Evolutionary conservation across 2,888 invertebrate genomes (phyloP).

Genomic region (Theretra japonica): DNA sequence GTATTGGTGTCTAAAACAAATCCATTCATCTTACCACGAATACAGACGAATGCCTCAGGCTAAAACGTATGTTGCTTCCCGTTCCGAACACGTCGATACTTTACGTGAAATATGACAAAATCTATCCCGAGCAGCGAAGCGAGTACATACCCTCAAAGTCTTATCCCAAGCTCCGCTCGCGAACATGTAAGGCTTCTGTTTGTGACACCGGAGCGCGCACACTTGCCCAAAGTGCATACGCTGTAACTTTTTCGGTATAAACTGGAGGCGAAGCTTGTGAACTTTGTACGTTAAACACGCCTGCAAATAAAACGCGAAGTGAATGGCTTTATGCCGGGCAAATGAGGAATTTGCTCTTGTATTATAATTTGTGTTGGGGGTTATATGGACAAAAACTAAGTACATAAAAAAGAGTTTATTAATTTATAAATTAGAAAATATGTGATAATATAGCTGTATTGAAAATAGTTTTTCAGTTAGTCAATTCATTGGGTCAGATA

Average conservation of each 20-base stretch:
- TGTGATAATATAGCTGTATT: no score
- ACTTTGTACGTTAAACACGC: slow-evolving; percentile 67
- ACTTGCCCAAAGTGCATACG: slow-evolving; percentile 75
- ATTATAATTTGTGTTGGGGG: no score
- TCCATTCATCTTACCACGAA: not conserved
- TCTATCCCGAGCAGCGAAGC: not conserved
- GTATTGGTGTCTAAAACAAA: not conserved
- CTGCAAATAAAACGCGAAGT: slow-evolving; percentile 48
- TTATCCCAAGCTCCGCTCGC: slow-evolving; percentile 85
- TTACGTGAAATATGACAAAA: slow-evolving; percentile 1
- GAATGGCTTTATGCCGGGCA: not conserved
- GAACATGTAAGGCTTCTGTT: slow-evolving; percentile 67
- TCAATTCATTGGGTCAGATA: not conserved
- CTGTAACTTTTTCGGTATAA: slow-evolving; percentile 75
- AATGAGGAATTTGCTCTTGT: not conserved
- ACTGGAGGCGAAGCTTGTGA: slow-evolving; percentile 74
- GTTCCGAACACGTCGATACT: not conserved
- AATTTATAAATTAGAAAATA: no score
- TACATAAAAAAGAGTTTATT: no score
- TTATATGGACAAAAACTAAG: no score
- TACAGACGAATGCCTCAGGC: not conserved
- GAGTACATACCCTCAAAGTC: slow-evolving; percentile 76
- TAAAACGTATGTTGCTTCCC: not conserved
- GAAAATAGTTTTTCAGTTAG: no score
- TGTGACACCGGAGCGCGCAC: slow-evolving; percentile 78